A percentile compares a stretch with the other conserved stretches of the same genome.
Evolutionary conservation across 2,113 vertebrate species (phyloP).

Genomic region (Ptilonorhynchus violaceus): DNA sequence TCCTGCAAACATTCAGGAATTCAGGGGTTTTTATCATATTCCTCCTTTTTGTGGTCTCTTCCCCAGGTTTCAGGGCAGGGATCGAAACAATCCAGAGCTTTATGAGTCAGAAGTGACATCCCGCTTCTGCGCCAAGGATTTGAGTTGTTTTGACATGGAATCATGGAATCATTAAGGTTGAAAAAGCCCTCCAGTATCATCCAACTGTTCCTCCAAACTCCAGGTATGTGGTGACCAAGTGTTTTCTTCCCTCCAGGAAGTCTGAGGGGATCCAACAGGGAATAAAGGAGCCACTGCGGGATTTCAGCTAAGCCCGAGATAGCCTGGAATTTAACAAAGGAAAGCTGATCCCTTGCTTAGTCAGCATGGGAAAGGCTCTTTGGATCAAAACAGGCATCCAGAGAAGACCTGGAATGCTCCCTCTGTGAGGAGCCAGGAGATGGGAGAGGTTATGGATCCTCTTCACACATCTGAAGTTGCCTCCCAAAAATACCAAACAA

Average conservation of each 20-base stretch:
- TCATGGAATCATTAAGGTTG: not conserved
- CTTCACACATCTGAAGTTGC: accelerated
- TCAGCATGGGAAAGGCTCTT: not conserved
- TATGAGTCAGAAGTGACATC: not conserved
- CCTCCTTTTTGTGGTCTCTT: too few species aligned
- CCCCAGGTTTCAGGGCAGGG: not conserved
- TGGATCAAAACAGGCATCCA: not conserved
- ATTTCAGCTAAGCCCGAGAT: not conserved
- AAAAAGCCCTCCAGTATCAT: not conserved
- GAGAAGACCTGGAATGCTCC: not conserved
- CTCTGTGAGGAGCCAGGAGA: accelerated
- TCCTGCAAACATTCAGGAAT: not conserved
- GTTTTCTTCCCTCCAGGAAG: not conserved
- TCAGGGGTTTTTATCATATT: not conserved
- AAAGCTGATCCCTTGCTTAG: not conserved
- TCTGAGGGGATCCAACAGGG: not conserved
- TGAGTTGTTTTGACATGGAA: not conserved
- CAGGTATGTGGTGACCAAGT: not conserved
- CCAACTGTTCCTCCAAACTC: not conserved
- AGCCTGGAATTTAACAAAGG: not conserved
- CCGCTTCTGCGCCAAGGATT: not conserved
- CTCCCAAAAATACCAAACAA: not conserved
- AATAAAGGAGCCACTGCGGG: not conserved
- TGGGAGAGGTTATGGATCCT: not conserved
- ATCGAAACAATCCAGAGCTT: not conserved